Evolutionary conservation across 2,113 vertebrate genomes (phyloP).

Genomic region (Clarias magur): DNA sequence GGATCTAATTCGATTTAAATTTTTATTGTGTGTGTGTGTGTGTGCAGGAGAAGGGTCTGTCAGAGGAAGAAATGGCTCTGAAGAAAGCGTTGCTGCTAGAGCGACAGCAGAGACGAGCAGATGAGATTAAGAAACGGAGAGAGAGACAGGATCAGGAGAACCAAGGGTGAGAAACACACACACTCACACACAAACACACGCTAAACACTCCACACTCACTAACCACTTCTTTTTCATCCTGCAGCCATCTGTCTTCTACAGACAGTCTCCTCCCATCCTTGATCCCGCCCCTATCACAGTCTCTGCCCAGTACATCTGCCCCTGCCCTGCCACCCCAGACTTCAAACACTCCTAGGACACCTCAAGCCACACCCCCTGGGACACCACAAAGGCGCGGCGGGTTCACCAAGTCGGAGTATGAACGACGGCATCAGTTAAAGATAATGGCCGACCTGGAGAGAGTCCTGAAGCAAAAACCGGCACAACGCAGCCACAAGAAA

Average conservation of each 20-base stretch:
- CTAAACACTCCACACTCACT: not conserved
- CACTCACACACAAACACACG: not conserved
- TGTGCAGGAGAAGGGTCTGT: slow-evolving; percentile 71
- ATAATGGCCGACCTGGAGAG: slow-evolving; percentile 79
- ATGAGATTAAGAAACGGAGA: slow-evolving; percentile 77
- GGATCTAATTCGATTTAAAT: not conserved
- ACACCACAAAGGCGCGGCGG: slow-evolving; percentile 74
- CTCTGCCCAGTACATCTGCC: slow-evolving; percentile 56
- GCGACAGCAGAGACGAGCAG: slow-evolving; percentile 80
- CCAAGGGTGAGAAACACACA: slow-evolving; percentile 63
- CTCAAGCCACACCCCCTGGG: slow-evolving; percentile 67
- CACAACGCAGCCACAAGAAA: slow-evolving; percentile 42
- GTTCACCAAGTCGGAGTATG: slow-evolving; percentile 81
- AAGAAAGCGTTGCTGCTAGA: slow-evolving; percentile 79
- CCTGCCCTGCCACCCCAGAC: slow-evolving; percentile 52
- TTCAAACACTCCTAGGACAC: slow-evolving; percentile 58
- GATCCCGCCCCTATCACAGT: slow-evolving; percentile 60
- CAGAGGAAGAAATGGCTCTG: slow-evolving; percentile 82
- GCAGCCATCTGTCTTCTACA: slow-evolving; percentile 33
- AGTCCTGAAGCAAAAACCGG: slow-evolving; percentile 69
- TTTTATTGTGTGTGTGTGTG: slow-evolving; percentile 42
- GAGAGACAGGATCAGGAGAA: slow-evolving; percentile 81
- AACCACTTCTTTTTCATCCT: not conserved
- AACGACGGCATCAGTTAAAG: slow-evolving; percentile 79
- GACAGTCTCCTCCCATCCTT: slow-evolving; percentile 19